Evolutionary conservation across 2,113 vertebrate species (phyloP).

Genomic region (Isurus oxyrinchus): DNA sequence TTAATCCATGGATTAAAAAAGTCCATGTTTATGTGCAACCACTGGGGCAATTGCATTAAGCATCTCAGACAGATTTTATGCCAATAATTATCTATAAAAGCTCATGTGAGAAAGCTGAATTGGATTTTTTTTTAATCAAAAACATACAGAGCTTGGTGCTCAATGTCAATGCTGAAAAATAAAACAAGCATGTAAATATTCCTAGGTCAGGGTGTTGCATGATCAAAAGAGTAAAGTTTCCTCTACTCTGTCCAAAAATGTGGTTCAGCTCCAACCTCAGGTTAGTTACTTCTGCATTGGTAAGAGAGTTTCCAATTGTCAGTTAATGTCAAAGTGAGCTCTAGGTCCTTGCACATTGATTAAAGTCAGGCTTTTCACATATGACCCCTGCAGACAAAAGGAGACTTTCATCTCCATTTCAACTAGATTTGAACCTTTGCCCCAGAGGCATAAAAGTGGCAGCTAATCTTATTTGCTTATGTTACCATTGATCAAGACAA

Average conservation of each 20-base stretch:
- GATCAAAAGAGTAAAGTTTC: not conserved
- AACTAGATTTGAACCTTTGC: not conserved
- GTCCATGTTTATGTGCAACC: not conserved
- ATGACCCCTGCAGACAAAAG: not conserved
- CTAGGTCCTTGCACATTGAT: not conserved
- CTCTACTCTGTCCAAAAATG: not conserved
- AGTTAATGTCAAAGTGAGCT: not conserved
- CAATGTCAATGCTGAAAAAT: not conserved
- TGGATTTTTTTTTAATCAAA: not conserved
- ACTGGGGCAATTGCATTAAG: not conserved
- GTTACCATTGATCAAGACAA: not conserved
- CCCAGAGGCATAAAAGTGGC: not conserved
- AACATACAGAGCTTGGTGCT: not conserved
- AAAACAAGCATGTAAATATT: not conserved
- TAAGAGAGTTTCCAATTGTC: not conserved
- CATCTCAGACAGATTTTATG: not conserved
- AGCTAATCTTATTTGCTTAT: not conserved
- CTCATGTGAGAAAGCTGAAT: not conserved
- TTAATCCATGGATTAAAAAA: not conserved
- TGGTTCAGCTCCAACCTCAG: not conserved
- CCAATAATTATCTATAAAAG: not conserved
- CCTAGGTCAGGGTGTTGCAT: not conserved
- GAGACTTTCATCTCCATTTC: not conserved
- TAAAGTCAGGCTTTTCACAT: not conserved
- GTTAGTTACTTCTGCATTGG: not conserved